Evolutionary conservation across 2,888 invertebrate species (phyloP), one percentile per base, ranked within the genome.

Genomic region (Atrina japonica): DNA sequence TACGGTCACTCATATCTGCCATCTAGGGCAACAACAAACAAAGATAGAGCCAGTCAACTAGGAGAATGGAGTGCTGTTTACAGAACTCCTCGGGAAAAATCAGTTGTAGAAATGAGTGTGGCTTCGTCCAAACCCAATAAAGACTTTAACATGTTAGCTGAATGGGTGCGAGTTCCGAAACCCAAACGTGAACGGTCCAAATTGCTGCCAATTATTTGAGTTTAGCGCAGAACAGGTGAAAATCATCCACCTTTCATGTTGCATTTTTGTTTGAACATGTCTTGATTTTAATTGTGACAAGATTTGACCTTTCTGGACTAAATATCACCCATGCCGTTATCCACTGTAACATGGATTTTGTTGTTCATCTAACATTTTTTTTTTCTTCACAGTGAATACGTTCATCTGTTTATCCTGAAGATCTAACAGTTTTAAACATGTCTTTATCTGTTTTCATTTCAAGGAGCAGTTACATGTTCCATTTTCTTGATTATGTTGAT

Each of bases 1-100:
- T 35, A 35, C 35, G 35, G 35, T 35, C 35, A 35, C 35, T 35
- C 35, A 35, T 35, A 35, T 35, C 50, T 49, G 18, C 50, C 49
- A 14, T 43, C 66, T 23, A 47, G 66, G 14, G 47, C 45, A 16
- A 18, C 49, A 6, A 47, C 30, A 40, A 55, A 58, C 50, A 21
- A 47, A 14, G 68, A 55, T 35, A 61, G 55, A 56, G 43, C 68
- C 14, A 45, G 50, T 35, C 40, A 41, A 23, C 45, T 27, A 16
- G 67, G 50, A 30, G 68, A 68, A 16, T 68, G 68, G 68, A 63
- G 45, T 9, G 53, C 68, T 18, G 23, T 68, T 14, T 68, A 68
- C 35, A 68, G 52, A 68, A 45, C 61, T 25, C 55, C 21, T 9
- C 52, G 61, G 30, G 61, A 61, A 45, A 41, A 61, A 27, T 68